Evolutionary conservation across 2,797 vertebrate species (phyloP), one percentile per base, ranked within the genome.

Genomic region (Falco naumanni): DNA sequence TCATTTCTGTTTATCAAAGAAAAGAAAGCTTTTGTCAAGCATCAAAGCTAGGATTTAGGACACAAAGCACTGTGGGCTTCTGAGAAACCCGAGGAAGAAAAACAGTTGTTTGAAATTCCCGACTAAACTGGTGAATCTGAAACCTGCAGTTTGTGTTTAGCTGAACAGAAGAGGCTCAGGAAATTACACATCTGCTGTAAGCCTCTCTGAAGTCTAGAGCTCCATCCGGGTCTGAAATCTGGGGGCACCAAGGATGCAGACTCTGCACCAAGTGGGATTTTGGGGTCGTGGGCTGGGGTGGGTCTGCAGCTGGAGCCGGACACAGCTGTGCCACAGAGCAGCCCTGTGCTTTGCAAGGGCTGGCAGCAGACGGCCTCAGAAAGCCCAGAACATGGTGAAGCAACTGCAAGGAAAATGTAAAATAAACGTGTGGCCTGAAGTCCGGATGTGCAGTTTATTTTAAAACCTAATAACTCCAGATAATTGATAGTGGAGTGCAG

Each of bases 1-100:
- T 96, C 69, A 59, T 97, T 96, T 96, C 94, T 95, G 84, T 96
- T 97, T 97, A 92, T 97, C 95, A 93, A 96, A 96, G 96, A 85
- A 90, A 61, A 90, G 71, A 81, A 85, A 87, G 90, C 89, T 96
- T 97, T 97, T 97, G 95, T 97, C 60, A 72, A 56, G 59, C 70
- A 64, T 96, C 75, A 86, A 87, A 96, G 92, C 65, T 25, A 10
- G 43, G 68, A 85, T 90, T 92, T 56, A 53, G 71, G 80, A 92
- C 78, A 78, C 60, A 90, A 94, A 95, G 59, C 59, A n/a, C 76
- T 92, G 28, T 33, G 37, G 29, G 29, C 72, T 93, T 78, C 68
- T 87, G 87, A 81, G 72, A 53, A 79, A 78, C 54, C 37, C 18
- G n/a, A 65, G 59, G 59, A 86, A 71, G 82, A 13, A 76, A 69